Base-by-base conservation (phyloP, 2,113 vertebrate species). In the Chlamydotis undulata region DNA sequence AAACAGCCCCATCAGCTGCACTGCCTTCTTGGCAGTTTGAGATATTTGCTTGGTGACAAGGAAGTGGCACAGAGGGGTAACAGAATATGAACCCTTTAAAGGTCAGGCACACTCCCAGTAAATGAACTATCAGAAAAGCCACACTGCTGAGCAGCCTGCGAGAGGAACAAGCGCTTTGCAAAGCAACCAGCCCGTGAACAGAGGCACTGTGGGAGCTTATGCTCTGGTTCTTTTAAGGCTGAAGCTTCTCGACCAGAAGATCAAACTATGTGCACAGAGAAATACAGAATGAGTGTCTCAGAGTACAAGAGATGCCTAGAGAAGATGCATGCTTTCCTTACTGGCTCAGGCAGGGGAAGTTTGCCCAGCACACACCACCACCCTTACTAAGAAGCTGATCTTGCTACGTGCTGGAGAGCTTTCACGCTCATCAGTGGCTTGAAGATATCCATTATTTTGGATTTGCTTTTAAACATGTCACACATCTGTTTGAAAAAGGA, bases 31-130 rank as follows among this genome's bases (percentile, higher is more conserved):
- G 52, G 50, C 83, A 53, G 45, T 50, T 89, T 52, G 55, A 77
- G n/a, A 45, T 70, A 77, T 22, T 89, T 92, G 67, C 93, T 87
- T 86, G 68, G 67, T 82, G 83, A 90, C 65, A 83, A 92, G 65
- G 75, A 87, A 88, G 74, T 39, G 73, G 64, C 86, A 77, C 69
- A 91, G 90, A 79, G 35, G 41, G 10, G 50, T 67, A 87, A 96
- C 9, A 78, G 91, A 91, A 95, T 0, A 0, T 77, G 83, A 78
- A 74, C 23, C 18, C n/a, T 83, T 77, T 65, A 81, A 92, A 92
- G 80, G 45, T 56, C 76, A 87, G 80, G 83, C 76, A 89, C 2
- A 0, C 16, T 53, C 68, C 80, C 91, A 80, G 76, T 31, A 64
- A 94, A 83, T 53, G 76, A 86, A 63, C 26, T 49, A 79, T 85